Conservation (phyloP, 2,888 invertebrate genomes). For the Netelia virgata region DNA sequence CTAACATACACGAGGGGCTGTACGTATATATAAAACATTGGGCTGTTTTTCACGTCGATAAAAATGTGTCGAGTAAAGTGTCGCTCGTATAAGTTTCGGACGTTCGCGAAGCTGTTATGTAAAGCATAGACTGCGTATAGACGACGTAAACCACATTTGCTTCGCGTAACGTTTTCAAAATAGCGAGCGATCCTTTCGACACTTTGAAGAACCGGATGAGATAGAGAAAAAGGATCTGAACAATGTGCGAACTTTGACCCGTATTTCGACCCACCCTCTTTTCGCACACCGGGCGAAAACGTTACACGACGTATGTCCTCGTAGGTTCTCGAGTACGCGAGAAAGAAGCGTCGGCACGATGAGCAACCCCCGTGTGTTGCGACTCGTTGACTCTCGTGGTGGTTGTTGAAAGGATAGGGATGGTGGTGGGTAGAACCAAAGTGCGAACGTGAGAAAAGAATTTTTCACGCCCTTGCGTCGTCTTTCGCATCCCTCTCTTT, state of each 20-base stretch:
- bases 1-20: background rate
- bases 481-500: background rate
- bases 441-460: constrained; percentile 32
- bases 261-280: constrained; percentile 7
- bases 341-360: no score
- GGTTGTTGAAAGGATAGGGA: no score
- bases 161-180: constrained; percentile 13
- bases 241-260: constrained; percentile 55
- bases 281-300: background rate
- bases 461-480: background rate
- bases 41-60: background rate
- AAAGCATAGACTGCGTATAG: no score
- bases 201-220: constrained; percentile 22
- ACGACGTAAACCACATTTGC: no score
- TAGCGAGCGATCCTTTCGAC: constrained; percentile 18
- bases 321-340: no score
- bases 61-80: constrained; percentile 15
- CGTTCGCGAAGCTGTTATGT: constrained; percentile 28
- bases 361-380: no score
- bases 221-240: constrained; percentile 41
- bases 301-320: background rate
- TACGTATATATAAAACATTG: background rate
- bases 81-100: constrained; percentile 48
- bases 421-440: background rate
- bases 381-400: no score